Base-by-base conservation (phyloP, 1,140 invertebrate genomes). In the Lordiphosa collinella region DNA sequence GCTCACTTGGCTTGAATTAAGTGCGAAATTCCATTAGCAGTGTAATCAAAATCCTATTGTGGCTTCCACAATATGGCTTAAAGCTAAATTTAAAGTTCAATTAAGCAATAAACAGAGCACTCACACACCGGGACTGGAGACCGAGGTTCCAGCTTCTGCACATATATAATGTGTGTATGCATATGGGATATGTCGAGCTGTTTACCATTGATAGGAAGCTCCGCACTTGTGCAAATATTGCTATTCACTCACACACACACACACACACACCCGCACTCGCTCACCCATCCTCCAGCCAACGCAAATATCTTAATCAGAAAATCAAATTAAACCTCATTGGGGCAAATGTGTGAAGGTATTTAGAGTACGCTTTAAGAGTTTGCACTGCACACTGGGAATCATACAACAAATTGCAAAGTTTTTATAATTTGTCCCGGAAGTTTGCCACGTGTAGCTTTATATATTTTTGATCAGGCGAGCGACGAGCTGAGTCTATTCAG, bases 141-240 rank as follows among this genome's bases (percentile, higher is more conserved):
- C n/a, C n/a, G n/a, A 34, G 29, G 10, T 13, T 57, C 47, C 46
- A 25, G 31, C 32, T 44, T 16, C 36, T 35, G 18, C 41, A 29
- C 52, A 61, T 54, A 36, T 34, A 44, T 47, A 49, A 62, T 58
- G 37, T 49, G 11, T 41, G 12, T 53, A 31, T 35, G 16, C 40
- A 53, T 50, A 48, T 35, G 41, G 25, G 7, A 29, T 56, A 51
- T 51, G 22, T 37, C 55, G 62, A 52, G 47, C 41, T 36, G 63
- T 56, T 35, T 73, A 25, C 51, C 37, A 29, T 53, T 8, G 35
- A 35, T 34, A 34, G 55, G 34, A 55, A 60, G 37, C 74, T 61
- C 36, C 54, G 55, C 59, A 68, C 58, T 82, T 84, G 73, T 56
- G 64, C 78, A 82, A 82, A 82, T 82, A 69, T 82, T 76, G 52